Percentiles rank a stretch among this genome's conserved stretches.
phyloP scores from a whole-genome alignment of 2,113 vertebrate genomes.

The Indri indri region DNA sequence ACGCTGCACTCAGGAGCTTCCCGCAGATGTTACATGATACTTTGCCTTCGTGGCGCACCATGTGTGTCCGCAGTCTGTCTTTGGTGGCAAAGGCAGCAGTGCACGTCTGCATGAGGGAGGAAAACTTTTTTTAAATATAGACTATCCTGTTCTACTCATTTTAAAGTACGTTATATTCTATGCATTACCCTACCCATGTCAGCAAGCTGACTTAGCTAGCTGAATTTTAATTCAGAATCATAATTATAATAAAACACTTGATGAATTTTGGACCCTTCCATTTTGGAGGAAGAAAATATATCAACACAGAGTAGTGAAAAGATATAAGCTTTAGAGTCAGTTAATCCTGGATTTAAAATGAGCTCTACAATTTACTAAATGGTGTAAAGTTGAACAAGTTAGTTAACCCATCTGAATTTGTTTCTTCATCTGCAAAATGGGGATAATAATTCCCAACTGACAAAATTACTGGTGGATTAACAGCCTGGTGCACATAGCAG shows the following conservation, averaged over 20 bases:
- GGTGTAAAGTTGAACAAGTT: not conserved
- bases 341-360: slow-evolving; percentile 52
- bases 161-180: slow-evolving; percentile 64
- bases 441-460: slow-evolving; percentile 53
- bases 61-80: slow-evolving; percentile 98
- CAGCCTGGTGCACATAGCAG: not conserved
- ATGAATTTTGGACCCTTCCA: slow-evolving; percentile 59
- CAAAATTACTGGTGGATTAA: slow-evolving; percentile 47
- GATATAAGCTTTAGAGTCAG: not conserved
- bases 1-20: slow-evolving; percentile 98
- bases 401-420: slow-evolving; percentile 1
- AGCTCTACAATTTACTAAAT: slow-evolving; percentile 18
- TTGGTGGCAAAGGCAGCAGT: slow-evolving; percentile 99
- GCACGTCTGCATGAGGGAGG: slow-evolving; percentile 90
- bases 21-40: slow-evolving; percentile 99
- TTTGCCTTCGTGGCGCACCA: slow-evolving; percentile 99
- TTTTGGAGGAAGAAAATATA: slow-evolving; percentile 63
- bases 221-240: slow-evolving; percentile 56
- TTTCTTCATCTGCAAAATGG: slow-evolving; percentile 4
- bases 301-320: slow-evolving; percentile 53
- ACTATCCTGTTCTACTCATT: slow-evolving; percentile 71
- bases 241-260: slow-evolving; percentile 53
- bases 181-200: not conserved
- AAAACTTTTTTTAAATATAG: slow-evolving; percentile 83
- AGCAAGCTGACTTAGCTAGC: slow-evolving; percentile 30